Evolutionary conservation across 1,140 invertebrate genomes (phyloP).

Genomic region (Sipha flava): DNA sequence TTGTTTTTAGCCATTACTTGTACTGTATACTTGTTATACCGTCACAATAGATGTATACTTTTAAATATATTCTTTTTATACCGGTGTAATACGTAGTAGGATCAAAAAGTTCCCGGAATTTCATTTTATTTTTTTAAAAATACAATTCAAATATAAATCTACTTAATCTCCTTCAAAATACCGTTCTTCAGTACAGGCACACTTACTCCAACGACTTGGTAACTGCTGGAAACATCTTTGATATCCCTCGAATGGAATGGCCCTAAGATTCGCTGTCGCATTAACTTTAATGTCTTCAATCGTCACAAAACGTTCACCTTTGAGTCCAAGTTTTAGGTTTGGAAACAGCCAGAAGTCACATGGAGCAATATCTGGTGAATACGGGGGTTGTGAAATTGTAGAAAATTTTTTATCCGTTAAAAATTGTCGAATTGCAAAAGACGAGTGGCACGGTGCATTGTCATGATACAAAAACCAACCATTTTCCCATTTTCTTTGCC

Average conservation of each 20-base stretch:
- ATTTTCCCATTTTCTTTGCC: background rate
- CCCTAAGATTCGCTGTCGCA: background rate
- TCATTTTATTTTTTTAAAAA: background rate
- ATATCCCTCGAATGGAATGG: background rate
- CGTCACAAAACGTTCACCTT: conserved; percentile 37
- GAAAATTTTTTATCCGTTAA: conserved; percentile 35
- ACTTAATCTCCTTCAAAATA: background rate
- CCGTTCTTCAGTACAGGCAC: background rate
- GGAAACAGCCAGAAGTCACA: background rate
- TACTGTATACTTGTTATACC: too few relatives aligned
- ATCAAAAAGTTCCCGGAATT: background rate
- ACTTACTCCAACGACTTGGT: background rate
- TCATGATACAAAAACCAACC: background rate
- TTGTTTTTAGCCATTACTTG: too few relatives aligned
- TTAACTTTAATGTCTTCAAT: conserved; percentile 30
- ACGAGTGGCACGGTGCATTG: conserved; percentile 38
- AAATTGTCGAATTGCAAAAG: conserved; percentile 35
- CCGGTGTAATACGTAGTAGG: background rate
- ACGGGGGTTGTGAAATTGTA: conserved; percentile 38
- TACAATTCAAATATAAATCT: background rate
- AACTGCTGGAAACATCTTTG: background rate
- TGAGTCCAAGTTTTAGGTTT: background rate
- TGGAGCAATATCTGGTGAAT: conserved; percentile 40
- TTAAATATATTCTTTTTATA: too few relatives aligned
- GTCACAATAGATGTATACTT: too few relatives aligned